Base-by-base conservation (phyloP, 2,888 invertebrate species). In the Lithophane semibrunnea region DNA sequence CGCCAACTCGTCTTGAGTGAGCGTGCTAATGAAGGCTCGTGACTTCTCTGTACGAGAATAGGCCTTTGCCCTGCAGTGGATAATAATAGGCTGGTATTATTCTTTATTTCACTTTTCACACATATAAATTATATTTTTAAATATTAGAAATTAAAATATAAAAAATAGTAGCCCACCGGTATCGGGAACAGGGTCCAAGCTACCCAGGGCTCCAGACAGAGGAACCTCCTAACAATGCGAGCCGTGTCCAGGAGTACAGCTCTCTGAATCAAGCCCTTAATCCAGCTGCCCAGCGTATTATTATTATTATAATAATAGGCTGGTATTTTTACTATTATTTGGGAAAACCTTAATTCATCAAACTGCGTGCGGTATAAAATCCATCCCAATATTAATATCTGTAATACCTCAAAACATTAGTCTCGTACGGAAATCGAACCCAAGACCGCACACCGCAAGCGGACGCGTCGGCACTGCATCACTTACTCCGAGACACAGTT, bases 371-470 rank as follows among this genome's bases (percentile, higher is more conserved):
- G 1, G 9, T 3, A 47, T 24, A 44, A 37, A 56, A 12, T 37
- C 12, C 1, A 37, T 18, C 37, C 16, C 2, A 37, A 37, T 37
- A 37, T 37, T 37, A 12, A 71, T 54, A 54, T 29, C 37, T 24
- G 49, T 78, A 29, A 72, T 16, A 37, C 21, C 52, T 42, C 47
- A 29, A 69, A 74, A 84, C 65, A 73, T 77, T 44, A 56, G 16
- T 81, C 49, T 56, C 70, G 37, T 66, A 42, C 63, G 77, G 63
- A 74, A 72, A 84, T 75, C 37, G 61, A 81, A 72, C 42, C 71
- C 71, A 52, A n/a, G 24, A 73, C 80, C 81, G 13, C 80, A 67
- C 63, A 84, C 82, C 83, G 65, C 83, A 77, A 82, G 78, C 77
- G 68, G 71, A 84, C 72, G 65, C 77, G 73, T 65, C 47, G 52